Conservation (phyloP, 2,888 invertebrate species). For the Melolontha melolontha region DNA sequence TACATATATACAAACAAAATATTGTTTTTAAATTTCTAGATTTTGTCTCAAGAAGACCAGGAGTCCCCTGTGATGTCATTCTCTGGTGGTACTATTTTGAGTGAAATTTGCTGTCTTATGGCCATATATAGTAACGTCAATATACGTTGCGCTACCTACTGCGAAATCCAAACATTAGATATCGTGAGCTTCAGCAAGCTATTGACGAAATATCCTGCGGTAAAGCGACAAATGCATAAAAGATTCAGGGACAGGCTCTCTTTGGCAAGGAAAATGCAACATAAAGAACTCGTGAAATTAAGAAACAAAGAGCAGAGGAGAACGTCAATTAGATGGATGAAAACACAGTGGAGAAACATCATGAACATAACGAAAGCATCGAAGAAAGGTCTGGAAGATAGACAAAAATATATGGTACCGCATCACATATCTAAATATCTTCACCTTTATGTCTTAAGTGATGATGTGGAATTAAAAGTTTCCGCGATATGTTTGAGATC, state of each 20-base stretch:
- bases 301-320: slow-evolving; percentile 33
- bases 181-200: slow-evolving; percentile 11
- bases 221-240: slow-evolving; percentile 12
- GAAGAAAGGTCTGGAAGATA: slow-evolving; percentile 28
- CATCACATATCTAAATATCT: slow-evolving; percentile 47
- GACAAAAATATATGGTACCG: slow-evolving; percentile 25
- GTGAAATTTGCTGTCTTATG: slow-evolving; percentile 67
- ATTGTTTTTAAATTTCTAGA: slow-evolving; percentile 5
- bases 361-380: neutral
- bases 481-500: slow-evolving; percentile 62
- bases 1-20: no score
- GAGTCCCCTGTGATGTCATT: slow-evolving; percentile 69
- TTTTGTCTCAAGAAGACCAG: slow-evolving; percentile 67
- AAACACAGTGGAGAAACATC: slow-evolving; percentile 39
- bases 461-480: slow-evolving; percentile 52
- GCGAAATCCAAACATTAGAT: slow-evolving; percentile 64
- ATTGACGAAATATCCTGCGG: slow-evolving; percentile 13
- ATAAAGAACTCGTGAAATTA: slow-evolving; percentile 23
- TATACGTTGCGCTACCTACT: slow-evolving; percentile 68
- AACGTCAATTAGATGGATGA: slow-evolving; percentile 41
- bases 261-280: slow-evolving; percentile 34
- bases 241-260: slow-evolving; percentile 14
- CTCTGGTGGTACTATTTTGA: slow-evolving; percentile 67
- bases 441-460: slow-evolving; percentile 50
- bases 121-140: slow-evolving; percentile 60